phyloP scores from a whole-genome alignment of 2,888 invertebrate genomes.

The Morinoia aosen region DNA sequence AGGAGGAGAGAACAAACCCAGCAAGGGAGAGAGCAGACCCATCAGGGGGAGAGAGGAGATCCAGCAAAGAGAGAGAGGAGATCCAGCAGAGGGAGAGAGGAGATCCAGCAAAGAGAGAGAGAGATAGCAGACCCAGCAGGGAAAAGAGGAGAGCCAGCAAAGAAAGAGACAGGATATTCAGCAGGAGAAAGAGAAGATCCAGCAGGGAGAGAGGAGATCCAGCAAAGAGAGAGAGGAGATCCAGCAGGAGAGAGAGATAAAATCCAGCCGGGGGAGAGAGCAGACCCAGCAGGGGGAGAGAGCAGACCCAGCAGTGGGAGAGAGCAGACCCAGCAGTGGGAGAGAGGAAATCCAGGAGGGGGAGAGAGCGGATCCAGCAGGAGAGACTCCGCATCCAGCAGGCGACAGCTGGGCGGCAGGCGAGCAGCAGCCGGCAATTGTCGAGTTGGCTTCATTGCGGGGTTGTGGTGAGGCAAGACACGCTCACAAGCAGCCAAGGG shows the following conservation, averaged over 20 bases:
- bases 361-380: not conserved
- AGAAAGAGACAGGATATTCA: not conserved
- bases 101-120: no score
- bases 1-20: no score
- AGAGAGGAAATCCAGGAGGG: not conserved
- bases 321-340: not conserved
- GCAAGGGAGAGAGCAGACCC: not conserved
- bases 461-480: not conserved
- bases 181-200: not conserved
- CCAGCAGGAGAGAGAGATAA: not conserved
- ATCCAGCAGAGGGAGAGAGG: not conserved
- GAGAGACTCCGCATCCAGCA: not conserved
- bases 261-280: not conserved
- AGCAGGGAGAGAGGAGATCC: not conserved
- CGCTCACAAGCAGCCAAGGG: not conserved
- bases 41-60: not conserved
- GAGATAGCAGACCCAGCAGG: not conserved
- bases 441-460: not conserved
- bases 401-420: slow-evolving; percentile 14
- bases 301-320: not conserved
- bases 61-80: not conserved
- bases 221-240: no score
- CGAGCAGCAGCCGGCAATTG: not conserved
- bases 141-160: not conserved
- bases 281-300: not conserved